phyloP scores from a whole-genome alignment of 2,113 vertebrate genomes.

The Capreolus pygargus region DNA sequence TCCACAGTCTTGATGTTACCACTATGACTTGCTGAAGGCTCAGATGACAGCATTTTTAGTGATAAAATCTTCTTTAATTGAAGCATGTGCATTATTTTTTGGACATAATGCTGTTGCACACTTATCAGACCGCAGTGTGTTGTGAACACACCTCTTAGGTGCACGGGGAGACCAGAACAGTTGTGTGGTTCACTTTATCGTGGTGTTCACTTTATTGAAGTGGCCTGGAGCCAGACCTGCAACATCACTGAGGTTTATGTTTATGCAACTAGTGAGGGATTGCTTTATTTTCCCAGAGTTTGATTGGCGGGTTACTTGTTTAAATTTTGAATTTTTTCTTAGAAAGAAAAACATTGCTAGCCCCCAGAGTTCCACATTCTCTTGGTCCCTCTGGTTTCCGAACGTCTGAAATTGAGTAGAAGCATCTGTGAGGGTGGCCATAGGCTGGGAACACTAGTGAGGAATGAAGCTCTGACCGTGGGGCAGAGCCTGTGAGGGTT shows the following conservation, averaged over 20 bases:
- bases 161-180: background rate
- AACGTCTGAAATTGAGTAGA: background rate
- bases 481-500: background rate
- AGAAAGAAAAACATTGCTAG: background rate
- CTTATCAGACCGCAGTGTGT: background rate
- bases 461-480: background rate
- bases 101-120: background rate
- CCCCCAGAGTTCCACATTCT: background rate
- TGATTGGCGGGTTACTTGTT: slow-evolving; percentile 19
- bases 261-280: background rate
- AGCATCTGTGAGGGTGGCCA: background rate
- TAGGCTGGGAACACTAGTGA: background rate
- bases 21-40: background rate
- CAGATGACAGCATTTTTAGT: background rate
- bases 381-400: background rate
- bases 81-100: background rate
- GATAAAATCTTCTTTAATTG: background rate
- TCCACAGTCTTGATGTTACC: background rate
- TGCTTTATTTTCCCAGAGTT: background rate
- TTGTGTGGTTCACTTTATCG: background rate
- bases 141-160: background rate
- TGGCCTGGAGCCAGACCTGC: background rate
- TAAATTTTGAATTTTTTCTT: slow-evolving; percentile 38
- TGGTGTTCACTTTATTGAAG: background rate
- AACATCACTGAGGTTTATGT: background rate